Evolutionary conservation across 92 coral and sea anemone species (phyloP).

Genomic region (Blastomussa wellsi): DNA sequence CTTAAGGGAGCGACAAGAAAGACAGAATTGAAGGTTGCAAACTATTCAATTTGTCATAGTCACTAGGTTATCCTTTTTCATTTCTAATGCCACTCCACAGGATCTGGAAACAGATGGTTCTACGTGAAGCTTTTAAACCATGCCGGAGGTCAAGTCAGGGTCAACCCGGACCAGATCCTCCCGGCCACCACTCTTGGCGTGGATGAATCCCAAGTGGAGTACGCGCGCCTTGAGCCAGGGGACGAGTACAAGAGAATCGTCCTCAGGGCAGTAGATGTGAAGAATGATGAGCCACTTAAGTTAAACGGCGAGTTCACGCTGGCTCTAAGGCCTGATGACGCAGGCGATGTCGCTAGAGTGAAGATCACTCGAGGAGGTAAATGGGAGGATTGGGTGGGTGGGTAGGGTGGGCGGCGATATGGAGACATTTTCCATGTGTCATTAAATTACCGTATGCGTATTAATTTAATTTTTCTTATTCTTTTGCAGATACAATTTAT

Average conservation of each 20-base stretch:
- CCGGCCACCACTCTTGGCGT: conserved; percentile 57
- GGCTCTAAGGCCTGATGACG: conserved; percentile 70
- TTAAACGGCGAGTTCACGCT: conserved; percentile 70
- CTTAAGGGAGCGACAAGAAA: no score
- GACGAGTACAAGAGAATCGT: conserved; percentile 72
- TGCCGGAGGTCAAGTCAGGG: conserved; percentile 59
- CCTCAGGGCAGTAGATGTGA: conserved; percentile 54
- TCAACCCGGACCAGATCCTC: conserved; percentile 60
- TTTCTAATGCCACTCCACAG: conserved; percentile 10
- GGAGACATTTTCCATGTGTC: no score
- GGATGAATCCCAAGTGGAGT: conserved; percentile 67
- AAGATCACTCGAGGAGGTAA: conserved; percentile 69
- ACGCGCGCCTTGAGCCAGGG: conserved; percentile 73
- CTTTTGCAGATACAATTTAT: conserved; percentile 37
- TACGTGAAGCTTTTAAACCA: conserved; percentile 63
- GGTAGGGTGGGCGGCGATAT: neutral
- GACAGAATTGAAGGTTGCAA: neutral
- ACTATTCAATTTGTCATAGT: neutral
- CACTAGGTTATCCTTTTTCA: neutral
- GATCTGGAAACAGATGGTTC: conserved; percentile 61
- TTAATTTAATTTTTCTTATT: neutral
- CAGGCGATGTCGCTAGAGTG: conserved; percentile 64
- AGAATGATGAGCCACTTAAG: conserved; percentile 59
- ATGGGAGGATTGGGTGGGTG: conserved; percentile 6
- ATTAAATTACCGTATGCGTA: neutral